Evolutionary conservation across 2,113 vertebrate species (phyloP).

Genomic region (Nerophis lumbriciformis): DNA sequence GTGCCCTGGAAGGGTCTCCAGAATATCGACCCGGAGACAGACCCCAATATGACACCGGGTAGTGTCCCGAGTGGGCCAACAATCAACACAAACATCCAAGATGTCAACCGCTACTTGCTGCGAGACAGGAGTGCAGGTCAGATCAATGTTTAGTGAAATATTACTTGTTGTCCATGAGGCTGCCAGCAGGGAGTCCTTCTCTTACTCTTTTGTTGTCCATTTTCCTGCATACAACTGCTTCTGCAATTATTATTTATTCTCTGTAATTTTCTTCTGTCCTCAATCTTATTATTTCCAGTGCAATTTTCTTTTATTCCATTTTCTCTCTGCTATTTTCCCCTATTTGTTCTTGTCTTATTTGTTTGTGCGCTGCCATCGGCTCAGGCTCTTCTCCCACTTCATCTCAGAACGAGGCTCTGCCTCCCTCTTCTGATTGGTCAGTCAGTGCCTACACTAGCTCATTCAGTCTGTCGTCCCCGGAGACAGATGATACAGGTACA

Average conservation of each 20-base stretch:
- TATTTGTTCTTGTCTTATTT: conserved; percentile 49
- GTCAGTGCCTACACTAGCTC: conserved; percentile 88
- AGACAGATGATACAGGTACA: conserved; percentile 82
- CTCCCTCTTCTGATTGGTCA: conserved; percentile 88
- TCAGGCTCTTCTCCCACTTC: conserved; percentile 84
- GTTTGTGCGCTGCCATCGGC: conserved; percentile 51
- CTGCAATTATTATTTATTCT: conserved; percentile 34
- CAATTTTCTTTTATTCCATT: conserved; percentile 54
- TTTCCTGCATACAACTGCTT: conserved; percentile 43
- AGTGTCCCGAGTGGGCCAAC: conserved; percentile 92
- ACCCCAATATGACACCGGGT: conserved; percentile 90
- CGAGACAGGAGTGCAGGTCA: conserved; percentile 86
- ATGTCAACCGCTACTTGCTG: conserved; percentile 95
- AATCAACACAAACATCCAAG: conserved; percentile 95
- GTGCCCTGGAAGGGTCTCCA: conserved; percentile 98
- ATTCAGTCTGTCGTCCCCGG: conserved; percentile 82
- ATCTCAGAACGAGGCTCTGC: conserved; percentile 87
- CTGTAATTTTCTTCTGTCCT: conserved; percentile 13
- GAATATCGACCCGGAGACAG: conserved; percentile 91
- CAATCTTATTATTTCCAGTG: conserved; percentile 39
- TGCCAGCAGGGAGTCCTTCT: conserved; percentile 34
- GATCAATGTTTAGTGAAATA: background rate
- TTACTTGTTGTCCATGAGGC: background rate
- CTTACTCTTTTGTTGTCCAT: conserved; percentile 38
- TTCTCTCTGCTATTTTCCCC: conserved; percentile 52